Evolutionary conservation across 30 jellyfish, hydroid and myxozoan species (phyloP), one percentile per base, ranked within the genome.

Genomic region (Aurelia coerulea): DNA sequence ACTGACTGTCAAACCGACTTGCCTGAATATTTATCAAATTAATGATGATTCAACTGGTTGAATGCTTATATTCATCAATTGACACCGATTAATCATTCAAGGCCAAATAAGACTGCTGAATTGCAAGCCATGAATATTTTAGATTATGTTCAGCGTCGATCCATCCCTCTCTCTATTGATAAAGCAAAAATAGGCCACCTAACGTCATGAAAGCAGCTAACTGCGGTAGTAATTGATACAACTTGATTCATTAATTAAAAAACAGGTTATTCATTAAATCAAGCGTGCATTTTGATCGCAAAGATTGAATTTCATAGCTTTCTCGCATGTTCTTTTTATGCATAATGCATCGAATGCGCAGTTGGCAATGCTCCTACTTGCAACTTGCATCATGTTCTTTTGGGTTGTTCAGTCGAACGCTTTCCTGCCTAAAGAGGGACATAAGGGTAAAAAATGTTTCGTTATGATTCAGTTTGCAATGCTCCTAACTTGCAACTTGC

Each of bases 81-180:
- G 56, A 4, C 56, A 46, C 15, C 56, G 8, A 46, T 46, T 46
- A 46, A 46, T 60, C 35, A 60, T 60, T 60, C 35, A 60, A 3
- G 35, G 11, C 35, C 70, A 0, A 60, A 60, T 60, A 60, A 14
- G 56, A 14, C 56, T 46, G 56, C 56, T 46, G 56, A 46, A 46
- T 46, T 9, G 14, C 56, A 60, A 60, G 13, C 70, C 70, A 60
- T 60, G 1, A 60, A 60, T 60, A 60, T 60, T 60, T 60, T 2
- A 60, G 70, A 11, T 60, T 60, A 60, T 60, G 11, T 60, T 10
- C 70, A 12, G 70, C 70, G 70, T 60, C 70, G 70, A 60, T 60
- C 35, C 70, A 60, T 17, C 11, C 35, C 31, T 17, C 34, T 35
- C 4, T 15, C 2, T 46, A 46, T 46, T 46, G 2, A 46, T 46